Conservation (phyloP, 2,113 vertebrate species). For the Tychaedon coryphoeus region DNA sequence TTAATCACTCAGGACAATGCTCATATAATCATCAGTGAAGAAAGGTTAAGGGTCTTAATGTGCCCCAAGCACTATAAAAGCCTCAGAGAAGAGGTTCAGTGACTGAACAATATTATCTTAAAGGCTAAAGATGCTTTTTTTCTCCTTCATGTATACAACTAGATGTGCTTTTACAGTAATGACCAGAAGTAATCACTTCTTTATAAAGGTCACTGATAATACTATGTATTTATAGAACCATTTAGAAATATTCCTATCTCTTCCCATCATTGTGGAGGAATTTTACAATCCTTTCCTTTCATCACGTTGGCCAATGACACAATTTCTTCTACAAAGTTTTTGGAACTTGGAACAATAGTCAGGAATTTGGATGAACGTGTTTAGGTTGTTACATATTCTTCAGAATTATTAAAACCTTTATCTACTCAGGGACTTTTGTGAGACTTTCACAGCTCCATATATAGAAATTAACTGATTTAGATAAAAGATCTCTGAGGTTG, state of each 20-base stretch:
- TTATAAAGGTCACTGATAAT: neutral
- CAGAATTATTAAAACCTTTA: neutral
- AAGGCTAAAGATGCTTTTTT: neutral
- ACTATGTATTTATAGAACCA: neutral
- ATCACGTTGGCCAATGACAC: neutral
- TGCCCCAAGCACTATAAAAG: neutral
- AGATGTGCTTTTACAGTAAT: neutral
- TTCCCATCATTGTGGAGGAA: neutral
- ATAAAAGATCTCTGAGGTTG: neutral
- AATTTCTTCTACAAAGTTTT: neutral
- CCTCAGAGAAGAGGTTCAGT: neutral
- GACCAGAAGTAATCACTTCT: neutral
- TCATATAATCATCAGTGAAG: neutral
- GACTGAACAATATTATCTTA: slow-evolving; percentile 6
- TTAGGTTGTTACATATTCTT: neutral
- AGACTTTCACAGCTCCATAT: neutral
- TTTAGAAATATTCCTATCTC: neutral
- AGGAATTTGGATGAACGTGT: neutral
- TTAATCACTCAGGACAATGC: slow-evolving; percentile 21
- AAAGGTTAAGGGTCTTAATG: neutral
- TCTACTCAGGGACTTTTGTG: neutral
- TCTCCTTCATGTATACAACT: neutral
- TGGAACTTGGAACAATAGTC: neutral
- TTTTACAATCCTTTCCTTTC: neutral
- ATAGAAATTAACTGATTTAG: neutral